Percentiles rank a stretch among this genome's conserved stretches.
These are phyloP conservation scores for Ormyrus nitidulus DNA, from an alignment of 2,888 invertebrate species.

Conservation along the genomic window DNA sequence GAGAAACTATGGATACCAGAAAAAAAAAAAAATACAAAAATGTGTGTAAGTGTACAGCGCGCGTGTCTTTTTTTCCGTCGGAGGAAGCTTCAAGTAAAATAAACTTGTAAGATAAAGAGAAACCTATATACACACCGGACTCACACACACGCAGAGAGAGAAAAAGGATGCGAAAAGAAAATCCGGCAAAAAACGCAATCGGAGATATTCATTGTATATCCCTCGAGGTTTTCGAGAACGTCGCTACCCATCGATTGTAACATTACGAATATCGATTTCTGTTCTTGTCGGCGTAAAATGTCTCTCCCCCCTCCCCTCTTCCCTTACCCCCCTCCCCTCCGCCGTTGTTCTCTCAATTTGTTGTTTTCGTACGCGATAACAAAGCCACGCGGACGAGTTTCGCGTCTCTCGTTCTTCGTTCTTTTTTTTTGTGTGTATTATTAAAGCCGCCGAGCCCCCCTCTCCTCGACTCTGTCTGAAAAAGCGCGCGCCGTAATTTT, in stretches of 20 bases:
- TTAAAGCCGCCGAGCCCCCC: slow-evolving; percentile 15
- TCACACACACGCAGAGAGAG: slow-evolving; percentile 19
- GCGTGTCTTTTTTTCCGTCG: slow-evolving; percentile 31
- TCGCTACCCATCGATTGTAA: slow-evolving; percentile 51
- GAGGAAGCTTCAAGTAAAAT: slow-evolving; percentile 41
- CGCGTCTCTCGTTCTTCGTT: background rate
- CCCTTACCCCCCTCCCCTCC: no score
- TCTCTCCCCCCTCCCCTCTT: background rate
- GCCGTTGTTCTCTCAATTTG: slow-evolving; percentile 24
- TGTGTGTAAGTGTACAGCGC: slow-evolving; percentile 33
- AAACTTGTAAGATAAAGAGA: slow-evolving; percentile 17
- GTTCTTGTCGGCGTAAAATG: slow-evolving; percentile 3
- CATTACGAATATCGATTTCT: background rate
- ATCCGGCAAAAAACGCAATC: slow-evolving; percentile 5
- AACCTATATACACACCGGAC: background rate
- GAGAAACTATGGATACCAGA: background rate
- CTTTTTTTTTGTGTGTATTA: slow-evolving; percentile 21
- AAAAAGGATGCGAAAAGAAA: slow-evolving; percentile 8
- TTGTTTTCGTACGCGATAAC: slow-evolving; percentile 51
- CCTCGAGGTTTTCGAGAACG: slow-evolving; percentile 44
- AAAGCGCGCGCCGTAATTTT: slow-evolving; percentile 40
- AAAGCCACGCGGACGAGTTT: slow-evolving; percentile 27
- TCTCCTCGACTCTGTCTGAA: slow-evolving; percentile 24
- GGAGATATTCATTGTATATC: slow-evolving; percentile 33
- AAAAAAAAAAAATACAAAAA: slow-evolving; percentile 13